Percentiles rank a stretch among this genome's conserved stretches.
Evolutionary conservation across 1,140 invertebrate genomes (phyloP).

Genomic region (Hestina assimilis): DNA sequence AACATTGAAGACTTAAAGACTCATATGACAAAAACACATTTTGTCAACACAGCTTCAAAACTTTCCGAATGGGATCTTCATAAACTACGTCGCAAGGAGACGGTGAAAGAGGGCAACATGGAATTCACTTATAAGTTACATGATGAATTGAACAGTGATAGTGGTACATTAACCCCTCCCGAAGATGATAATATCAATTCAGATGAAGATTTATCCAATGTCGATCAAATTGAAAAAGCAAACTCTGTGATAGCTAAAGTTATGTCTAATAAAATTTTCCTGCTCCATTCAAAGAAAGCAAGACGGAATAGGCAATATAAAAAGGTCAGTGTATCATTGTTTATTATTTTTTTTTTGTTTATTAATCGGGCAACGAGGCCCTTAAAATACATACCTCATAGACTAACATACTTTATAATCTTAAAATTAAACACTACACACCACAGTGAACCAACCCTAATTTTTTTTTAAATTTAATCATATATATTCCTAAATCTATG

Average conservation of each 20-base stretch:
- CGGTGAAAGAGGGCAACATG: conserved; percentile 19
- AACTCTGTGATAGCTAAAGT: conserved; percentile 59
- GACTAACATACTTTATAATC: too few relatives aligned
- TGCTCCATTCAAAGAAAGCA: conserved; percentile 36
- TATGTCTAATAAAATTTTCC: conserved; percentile 56
- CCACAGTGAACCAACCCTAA: too few relatives aligned
- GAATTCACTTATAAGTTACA: conserved; percentile 21
- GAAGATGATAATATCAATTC: conserved; percentile 8
- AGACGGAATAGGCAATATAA: conserved; percentile 40
- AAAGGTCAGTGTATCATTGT: conserved; percentile 47
- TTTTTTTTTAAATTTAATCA: too few relatives aligned
- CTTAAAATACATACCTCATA: too few relatives aligned
- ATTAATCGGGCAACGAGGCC: too few relatives aligned
- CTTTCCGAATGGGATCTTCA: conserved; percentile 40
- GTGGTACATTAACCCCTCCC: neutral
- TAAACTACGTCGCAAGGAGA: conserved; percentile 26
- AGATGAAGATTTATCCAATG: conserved; percentile 14
- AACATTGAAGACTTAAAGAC: conserved; percentile 40
- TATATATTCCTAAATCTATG: too few relatives aligned
- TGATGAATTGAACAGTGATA: conserved; percentile 13
- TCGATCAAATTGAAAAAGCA: conserved; percentile 33
- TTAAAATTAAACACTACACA: too few relatives aligned
- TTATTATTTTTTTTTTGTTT: conserved; percentile 4
- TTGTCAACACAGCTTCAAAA: conserved; percentile 35
- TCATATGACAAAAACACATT: conserved; percentile 55